phyloP scores from a whole-genome alignment of 2,797 vertebrate genomes.

The Myripristis murdjan region DNA sequence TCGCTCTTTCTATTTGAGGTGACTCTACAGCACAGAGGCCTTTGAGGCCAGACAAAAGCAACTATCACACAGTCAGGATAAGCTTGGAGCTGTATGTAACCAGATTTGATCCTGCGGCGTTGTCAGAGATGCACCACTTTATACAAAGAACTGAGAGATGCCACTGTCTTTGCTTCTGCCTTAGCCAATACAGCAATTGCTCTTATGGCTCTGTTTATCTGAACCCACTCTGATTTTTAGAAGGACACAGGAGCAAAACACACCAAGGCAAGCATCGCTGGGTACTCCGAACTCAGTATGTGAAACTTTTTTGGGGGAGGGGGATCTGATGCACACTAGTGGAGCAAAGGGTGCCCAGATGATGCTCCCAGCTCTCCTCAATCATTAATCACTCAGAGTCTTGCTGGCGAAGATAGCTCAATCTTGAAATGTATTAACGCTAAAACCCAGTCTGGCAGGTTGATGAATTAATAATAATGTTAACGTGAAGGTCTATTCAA shows the following conservation, averaged over 20 bases:
- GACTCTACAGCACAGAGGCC: conserved; percentile 45
- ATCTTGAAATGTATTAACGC: conserved; percentile 72
- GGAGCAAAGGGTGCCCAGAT: conserved; percentile 31
- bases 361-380: conserved; percentile 48
- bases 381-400: conserved; percentile 70
- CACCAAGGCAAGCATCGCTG: not conserved
- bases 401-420: conserved; percentile 59
- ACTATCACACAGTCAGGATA: conserved; percentile 60
- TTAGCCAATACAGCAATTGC: not conserved
- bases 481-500: conserved; percentile 66
- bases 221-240: conserved; percentile 7
- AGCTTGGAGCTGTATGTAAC: conserved; percentile 54
- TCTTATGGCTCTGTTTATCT: not conserved
- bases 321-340: not conserved
- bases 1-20: conserved; percentile 32
- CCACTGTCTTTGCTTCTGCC: conserved; percentile 6
- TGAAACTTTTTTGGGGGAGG: not conserved
- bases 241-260: not conserved
- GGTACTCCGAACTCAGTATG: conserved; percentile 26
- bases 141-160: conserved; percentile 12
- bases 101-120: conserved; percentile 61
- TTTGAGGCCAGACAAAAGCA: conserved; percentile 74
- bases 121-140: conserved; percentile 43
- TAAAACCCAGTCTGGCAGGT: conserved; percentile 64
- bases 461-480: conserved; percentile 78